Evolutionary conservation across 2,113 vertebrate genomes (phyloP).

Genomic region (Syngnathus typhle): DNA sequence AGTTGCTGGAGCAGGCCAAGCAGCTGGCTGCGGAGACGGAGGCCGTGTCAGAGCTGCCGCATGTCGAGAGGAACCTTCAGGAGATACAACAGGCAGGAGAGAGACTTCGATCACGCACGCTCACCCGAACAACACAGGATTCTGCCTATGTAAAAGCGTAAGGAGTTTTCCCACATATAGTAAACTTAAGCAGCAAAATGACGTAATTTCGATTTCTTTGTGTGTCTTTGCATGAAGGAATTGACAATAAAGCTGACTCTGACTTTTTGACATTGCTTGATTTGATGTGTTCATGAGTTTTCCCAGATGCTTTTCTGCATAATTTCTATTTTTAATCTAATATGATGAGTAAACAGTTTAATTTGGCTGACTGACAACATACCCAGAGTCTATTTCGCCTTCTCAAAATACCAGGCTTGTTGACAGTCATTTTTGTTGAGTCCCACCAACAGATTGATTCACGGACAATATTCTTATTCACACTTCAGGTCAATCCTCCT

Average conservation of each 20-base stretch:
- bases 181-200: background rate
- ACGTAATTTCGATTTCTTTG: no score
- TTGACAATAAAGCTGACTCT: no score
- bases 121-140: conserved; percentile 93
- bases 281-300: background rate
- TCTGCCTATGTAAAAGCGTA: conserved; percentile 96
- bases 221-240: no score
- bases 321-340: background rate
- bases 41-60: conserved; percentile 91
- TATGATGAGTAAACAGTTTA: background rate
- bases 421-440: conserved; percentile 1
- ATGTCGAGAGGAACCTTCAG: conserved; percentile 89
- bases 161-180: conserved; percentile 49
- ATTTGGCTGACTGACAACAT: background rate
- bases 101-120: conserved; percentile 86
- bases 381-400: conserved; percentile 12
- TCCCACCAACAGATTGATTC: background rate
- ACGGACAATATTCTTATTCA: conserved; percentile 1
- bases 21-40: conserved; percentile 96
- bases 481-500: conserved; percentile 85
- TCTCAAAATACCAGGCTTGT: conserved; percentile 29
- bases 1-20: conserved; percentile 95
- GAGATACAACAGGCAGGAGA: conserved; percentile 97
- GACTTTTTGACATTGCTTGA: background rate
- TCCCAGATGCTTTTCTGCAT: background rate